These are phyloP conservation scores for Gymnoscopelus braueri DNA, from an alignment of 2,797 vertebrate species.

Conservation along the genomic window DNA sequence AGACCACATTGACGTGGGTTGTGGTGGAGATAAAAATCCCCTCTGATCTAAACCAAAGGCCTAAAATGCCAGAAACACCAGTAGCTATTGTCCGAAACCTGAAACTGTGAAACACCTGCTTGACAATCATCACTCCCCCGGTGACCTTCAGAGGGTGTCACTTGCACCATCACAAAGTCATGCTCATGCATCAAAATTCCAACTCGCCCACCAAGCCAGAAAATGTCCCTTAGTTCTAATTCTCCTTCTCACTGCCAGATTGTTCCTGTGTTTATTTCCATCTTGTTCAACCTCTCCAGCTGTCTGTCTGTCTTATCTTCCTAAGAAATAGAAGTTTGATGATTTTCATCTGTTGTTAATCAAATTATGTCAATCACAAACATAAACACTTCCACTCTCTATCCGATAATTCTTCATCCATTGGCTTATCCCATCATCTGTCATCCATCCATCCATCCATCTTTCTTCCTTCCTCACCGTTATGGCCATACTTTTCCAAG, in stretches of 20 bases:
- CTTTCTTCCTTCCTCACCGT: constrained; percentile 81
- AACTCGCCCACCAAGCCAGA: constrained; percentile 4
- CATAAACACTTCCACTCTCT: constrained; percentile 13
- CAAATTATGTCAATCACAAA: constrained; percentile 11
- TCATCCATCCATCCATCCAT: constrained; percentile 30
- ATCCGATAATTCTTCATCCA: constrained; percentile 12
- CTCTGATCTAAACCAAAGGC: constrained; percentile 5
- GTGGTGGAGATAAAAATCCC: not conserved
- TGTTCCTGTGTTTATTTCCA: constrained; percentile 1
- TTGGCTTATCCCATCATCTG: constrained; percentile 27
- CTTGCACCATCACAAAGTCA: constrained; percentile 20
- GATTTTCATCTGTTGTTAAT: too few species aligned
- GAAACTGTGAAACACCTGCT: constrained; percentile 48
- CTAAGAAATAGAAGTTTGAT: not conserved
- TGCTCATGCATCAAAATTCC: constrained; percentile 8
- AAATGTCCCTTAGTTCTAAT: constrained; percentile 1
- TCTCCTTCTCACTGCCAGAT: constrained; percentile 10
- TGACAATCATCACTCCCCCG: constrained; percentile 23
- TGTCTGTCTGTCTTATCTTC: constrained; percentile 8
- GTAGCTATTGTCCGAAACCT: constrained; percentile 35
- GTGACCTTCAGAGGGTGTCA: constrained; percentile 34
- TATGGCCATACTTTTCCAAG: constrained; percentile 88
- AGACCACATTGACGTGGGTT: not conserved
- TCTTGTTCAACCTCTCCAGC: not conserved
- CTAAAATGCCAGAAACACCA: constrained; percentile 15